These are phyloP conservation scores for Phlogophora meticulosa DNA, from an alignment of 2,888 invertebrate genomes.

Conservation along the genomic window DNA sequence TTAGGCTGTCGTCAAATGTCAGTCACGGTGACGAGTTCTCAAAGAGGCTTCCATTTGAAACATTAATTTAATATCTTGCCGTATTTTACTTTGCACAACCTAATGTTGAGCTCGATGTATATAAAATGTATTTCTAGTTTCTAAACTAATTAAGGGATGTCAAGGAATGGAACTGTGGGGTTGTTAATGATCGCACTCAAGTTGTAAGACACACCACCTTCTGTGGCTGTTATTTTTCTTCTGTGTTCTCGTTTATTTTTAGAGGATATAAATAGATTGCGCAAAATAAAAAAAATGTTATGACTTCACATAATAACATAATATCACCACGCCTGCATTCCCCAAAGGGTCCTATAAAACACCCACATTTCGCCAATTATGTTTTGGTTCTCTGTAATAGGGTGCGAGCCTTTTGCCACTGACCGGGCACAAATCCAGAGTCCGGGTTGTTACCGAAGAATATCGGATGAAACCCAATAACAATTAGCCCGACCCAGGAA, in stretches of 20 bases:
- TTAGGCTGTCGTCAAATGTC: conserved; percentile 26
- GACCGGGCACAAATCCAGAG: too few relatives aligned
- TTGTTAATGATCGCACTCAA: conserved; percentile 47
- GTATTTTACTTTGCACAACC: conserved; percentile 5
- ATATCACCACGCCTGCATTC: too few relatives aligned
- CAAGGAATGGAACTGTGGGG: conserved; percentile 21
- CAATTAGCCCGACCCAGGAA: too few relatives aligned
- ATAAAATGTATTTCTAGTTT: conserved; percentile 19
- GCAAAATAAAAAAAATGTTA: too few relatives aligned
- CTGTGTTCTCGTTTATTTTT: conserved; percentile 1
- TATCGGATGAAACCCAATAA: too few relatives aligned
- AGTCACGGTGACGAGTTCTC: conserved; percentile 15
- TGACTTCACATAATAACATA: too few relatives aligned
- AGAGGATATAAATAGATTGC: neutral
- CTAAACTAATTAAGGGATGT: conserved; percentile 36
- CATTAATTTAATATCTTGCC: conserved; percentile 20
- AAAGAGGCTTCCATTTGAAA: conserved; percentile 16
- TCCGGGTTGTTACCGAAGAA: too few relatives aligned
- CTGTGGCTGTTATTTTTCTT: conserved; percentile 1
- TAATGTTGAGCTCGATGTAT: neutral
- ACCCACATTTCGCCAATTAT: too few relatives aligned
- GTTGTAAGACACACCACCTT: conserved; percentile 13
- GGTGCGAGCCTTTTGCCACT: too few relatives aligned
- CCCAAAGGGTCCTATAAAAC: too few relatives aligned
- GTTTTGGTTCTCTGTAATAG: too few relatives aligned